A percentile compares a stretch with the other conserved stretches of the same genome.
phyloP scores from a whole-genome alignment of 2,113 vertebrate genomes.

The Silurus glanis region DNA sequence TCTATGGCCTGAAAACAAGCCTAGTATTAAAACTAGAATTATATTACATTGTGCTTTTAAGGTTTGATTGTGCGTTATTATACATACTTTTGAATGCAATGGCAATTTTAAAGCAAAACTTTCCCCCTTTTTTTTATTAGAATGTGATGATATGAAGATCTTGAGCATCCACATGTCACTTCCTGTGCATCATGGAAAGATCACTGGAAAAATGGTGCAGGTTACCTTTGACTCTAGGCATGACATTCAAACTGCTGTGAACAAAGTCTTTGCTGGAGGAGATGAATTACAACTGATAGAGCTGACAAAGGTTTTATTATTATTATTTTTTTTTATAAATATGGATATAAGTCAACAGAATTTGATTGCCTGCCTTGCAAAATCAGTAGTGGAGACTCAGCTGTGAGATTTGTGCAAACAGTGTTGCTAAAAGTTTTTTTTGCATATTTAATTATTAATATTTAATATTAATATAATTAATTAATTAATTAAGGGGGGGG shows the following conservation, averaged over 20 bases:
- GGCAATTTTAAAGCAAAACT: background rate
- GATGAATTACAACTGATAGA: conserved; percentile 64
- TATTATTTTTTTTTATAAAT: conserved; percentile 7
- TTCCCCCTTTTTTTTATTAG: conserved; percentile 8
- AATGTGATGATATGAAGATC: conserved; percentile 55
- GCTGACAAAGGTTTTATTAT: background rate
- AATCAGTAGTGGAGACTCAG: background rate
- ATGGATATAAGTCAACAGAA: background rate
- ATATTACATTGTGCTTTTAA: background rate
- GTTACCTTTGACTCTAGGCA: conserved; percentile 75
- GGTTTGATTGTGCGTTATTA: background rate
- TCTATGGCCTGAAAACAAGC: background rate
- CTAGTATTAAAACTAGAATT: background rate
- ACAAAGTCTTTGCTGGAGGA: conserved; percentile 66
- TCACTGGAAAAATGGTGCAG: conserved; percentile 70
- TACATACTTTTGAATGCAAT: background rate
- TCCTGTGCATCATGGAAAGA: conserved; percentile 65
- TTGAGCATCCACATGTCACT: conserved; percentile 69
- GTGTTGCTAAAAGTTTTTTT: too few relatives aligned
- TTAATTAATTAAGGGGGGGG: too few relatives aligned
- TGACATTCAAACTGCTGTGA: conserved; percentile 62
- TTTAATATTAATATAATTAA: too few relatives aligned
- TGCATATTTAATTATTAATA: too few relatives aligned
- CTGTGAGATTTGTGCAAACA: background rate
- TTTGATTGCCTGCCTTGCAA: background rate